Conservation (phyloP, 2,797 vertebrate genomes). For the Crocidura indochinensis region DNA sequence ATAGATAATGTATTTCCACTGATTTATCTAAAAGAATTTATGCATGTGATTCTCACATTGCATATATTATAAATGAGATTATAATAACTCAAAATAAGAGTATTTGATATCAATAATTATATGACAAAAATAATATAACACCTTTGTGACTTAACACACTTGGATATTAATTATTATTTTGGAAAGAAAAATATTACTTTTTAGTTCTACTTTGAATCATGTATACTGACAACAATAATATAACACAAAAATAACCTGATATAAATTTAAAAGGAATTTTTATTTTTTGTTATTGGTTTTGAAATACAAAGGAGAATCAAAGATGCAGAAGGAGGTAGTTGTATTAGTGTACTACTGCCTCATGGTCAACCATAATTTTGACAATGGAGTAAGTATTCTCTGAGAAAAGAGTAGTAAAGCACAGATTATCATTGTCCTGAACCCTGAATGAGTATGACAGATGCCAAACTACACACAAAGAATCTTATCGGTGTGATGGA, state of each 20-base stretch:
- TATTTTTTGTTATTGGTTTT: background rate
- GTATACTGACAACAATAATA: background rate
- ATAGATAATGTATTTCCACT: background rate
- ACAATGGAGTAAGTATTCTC: no score
- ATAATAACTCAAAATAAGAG: conserved; percentile 12
- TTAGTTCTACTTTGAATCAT: background rate
- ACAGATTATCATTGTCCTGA: no score
- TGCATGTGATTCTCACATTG: conserved; percentile 23
- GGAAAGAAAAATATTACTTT: background rate
- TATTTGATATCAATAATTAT: background rate
- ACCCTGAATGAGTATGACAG: no score
- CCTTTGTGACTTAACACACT: background rate
- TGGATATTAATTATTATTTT: conserved; percentile 38
- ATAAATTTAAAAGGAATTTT: background rate
- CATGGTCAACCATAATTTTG: no score
- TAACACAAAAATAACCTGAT: background rate
- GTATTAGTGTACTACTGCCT: no score
- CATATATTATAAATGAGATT: background rate
- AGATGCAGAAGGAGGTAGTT: no score
- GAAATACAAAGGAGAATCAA: no score
- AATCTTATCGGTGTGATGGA: no score
- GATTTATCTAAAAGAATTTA: background rate
- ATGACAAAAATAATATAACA: background rate
- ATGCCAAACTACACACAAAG: no score
- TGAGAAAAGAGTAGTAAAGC: no score